Conservation (phyloP, 2,888 invertebrate species). For the Celastrina argiolus region DNA sequence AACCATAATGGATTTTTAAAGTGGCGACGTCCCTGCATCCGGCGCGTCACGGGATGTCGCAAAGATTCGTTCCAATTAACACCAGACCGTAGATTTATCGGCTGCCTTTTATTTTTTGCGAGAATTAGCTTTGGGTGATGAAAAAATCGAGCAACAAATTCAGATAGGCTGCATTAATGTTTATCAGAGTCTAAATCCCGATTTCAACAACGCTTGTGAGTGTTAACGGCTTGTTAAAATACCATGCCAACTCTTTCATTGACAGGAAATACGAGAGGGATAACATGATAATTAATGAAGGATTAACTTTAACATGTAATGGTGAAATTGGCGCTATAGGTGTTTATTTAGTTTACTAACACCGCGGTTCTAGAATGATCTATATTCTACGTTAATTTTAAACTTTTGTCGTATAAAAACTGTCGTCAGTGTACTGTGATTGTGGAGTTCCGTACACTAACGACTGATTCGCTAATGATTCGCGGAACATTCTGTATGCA, state of each 20-base stretch:
- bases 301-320: no score
- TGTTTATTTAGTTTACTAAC: background rate
- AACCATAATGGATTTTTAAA: slow-evolving; percentile 17
- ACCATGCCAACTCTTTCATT: no score
- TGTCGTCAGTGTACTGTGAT: background rate
- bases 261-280: no score
- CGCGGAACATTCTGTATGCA: slow-evolving; percentile 66
- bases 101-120: slow-evolving; percentile 58
- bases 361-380: background rate
- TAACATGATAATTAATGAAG: no score
- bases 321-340: no score
- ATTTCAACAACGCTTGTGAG: no score
- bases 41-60: slow-evolving; percentile 36
- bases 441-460: background rate
- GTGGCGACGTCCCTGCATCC: slow-evolving; percentile 30
- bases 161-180: background rate
- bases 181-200: background rate
- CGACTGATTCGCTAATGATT: slow-evolving; percentile 39
- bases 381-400: background rate
- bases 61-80: slow-evolving; percentile 74
- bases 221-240: no score
- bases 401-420: background rate
- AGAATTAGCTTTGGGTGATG: slow-evolving; percentile 55
- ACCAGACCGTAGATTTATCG: slow-evolving; percentile 65
- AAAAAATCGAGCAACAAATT: slow-evolving; percentile 36